These are phyloP conservation scores for Caenorhabditis latens DNA, from an alignment of 1,140 invertebrate genomes.

Conservation along the genomic window DNA sequence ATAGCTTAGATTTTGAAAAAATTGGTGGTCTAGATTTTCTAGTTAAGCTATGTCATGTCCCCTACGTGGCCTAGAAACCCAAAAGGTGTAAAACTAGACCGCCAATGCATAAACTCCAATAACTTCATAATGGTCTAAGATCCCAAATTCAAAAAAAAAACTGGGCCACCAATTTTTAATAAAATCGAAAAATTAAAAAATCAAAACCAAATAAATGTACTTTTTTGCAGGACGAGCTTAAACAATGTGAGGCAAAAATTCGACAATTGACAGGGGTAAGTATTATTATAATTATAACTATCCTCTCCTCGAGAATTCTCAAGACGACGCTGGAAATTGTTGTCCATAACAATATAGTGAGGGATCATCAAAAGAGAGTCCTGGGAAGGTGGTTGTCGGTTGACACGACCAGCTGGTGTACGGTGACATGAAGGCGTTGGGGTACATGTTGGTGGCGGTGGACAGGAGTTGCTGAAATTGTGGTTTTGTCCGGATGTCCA, in stretches of 20 bases:
- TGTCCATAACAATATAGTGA: constrained; percentile 11
- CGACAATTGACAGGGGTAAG: constrained; percentile 58
- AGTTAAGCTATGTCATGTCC: too few relatives aligned
- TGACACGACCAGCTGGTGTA: constrained; percentile 26
- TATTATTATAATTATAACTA: not conserved
- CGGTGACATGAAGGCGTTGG: constrained; percentile 14
- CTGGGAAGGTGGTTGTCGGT: constrained; percentile 11
- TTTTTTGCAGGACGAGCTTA: constrained; percentile 62
- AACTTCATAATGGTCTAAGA: too few relatives aligned
- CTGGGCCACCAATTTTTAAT: too few relatives aligned
- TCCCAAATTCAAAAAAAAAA: too few relatives aligned
- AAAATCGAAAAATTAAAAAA: not conserved
- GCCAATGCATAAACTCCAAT: too few relatives aligned
- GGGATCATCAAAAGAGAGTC: constrained; percentile 32
- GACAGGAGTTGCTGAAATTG: constrained; percentile 28
- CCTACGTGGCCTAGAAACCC: too few relatives aligned
- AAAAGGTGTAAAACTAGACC: not conserved
- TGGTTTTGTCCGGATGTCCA: not conserved
- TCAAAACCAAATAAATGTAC: not conserved
- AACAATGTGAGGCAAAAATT: constrained; percentile 57
- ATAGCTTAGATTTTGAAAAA: too few relatives aligned
- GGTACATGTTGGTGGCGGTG: constrained; percentile 22
- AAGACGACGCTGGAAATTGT: constrained; percentile 27
- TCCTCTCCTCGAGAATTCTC: not conserved
- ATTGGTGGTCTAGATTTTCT: too few relatives aligned